A percentile compares a stretch with the other conserved stretches of the same genome.
Evolutionary conservation across 1,140 invertebrate genomes (phyloP).

Genomic region (Acromyrmex charruanus): DNA sequence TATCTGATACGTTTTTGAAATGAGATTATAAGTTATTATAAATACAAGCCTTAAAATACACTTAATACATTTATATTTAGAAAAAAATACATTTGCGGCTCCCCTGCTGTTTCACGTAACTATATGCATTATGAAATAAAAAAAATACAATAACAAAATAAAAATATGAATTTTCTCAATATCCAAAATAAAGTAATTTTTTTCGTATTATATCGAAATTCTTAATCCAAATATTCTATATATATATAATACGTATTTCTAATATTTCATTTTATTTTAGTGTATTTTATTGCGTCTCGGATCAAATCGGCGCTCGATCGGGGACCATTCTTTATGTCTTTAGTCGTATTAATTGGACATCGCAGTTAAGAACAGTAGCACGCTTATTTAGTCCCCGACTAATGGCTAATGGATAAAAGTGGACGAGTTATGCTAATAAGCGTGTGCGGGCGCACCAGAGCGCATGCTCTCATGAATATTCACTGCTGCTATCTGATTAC

Average conservation of each 20-base stretch:
- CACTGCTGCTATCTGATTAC: constrained; percentile 79
- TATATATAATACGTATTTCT: neutral
- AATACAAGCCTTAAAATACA: neutral
- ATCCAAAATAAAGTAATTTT: neutral
- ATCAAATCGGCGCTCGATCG: neutral
- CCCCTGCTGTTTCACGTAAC: neutral
- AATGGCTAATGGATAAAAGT: constrained; percentile 80
- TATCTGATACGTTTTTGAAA: neutral
- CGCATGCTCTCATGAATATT: constrained; percentile 82
- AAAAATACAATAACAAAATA: neutral
- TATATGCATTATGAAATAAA: neutral
- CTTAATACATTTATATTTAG: neutral
- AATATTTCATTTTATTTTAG: neutral
- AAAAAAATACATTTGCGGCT: neutral
- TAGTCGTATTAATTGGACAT: constrained; percentile 72
- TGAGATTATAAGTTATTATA: neutral
- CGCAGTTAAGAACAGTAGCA: constrained; percentile 65
- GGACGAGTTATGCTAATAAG: constrained; percentile 83
- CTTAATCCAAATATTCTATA: neutral
- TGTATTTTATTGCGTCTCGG: neutral
- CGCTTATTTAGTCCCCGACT: constrained; percentile 65
- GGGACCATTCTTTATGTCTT: constrained; percentile 58
- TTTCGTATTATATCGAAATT: neutral
- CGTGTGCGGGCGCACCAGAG: constrained; percentile 74
- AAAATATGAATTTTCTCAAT: neutral